These are phyloP conservation scores for Cataglyphis rosenhaueri DNA, from an alignment of 2,888 invertebrate genomes.

Conservation along the genomic window DNA sequence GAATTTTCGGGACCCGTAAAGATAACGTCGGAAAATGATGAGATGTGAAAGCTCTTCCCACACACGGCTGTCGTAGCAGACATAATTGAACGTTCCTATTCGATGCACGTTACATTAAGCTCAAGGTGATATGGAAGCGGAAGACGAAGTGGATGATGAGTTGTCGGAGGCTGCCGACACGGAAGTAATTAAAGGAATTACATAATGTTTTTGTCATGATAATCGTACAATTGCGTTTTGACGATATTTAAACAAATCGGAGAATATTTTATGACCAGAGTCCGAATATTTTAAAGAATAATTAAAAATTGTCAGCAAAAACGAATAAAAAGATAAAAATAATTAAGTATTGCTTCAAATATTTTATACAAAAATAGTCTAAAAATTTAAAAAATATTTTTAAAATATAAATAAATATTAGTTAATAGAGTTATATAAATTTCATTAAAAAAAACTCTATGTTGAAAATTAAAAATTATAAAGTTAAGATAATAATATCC, in stretches of 20 bases:
- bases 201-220: conserved; percentile 34
- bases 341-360: not conserved
- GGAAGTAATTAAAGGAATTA: conserved; percentile 72
- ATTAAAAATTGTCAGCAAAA: not conserved
- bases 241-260: not conserved
- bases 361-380: not conserved
- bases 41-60: conserved; percentile 33
- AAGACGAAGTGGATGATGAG: conserved; percentile 84
- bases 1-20: conserved; percentile 31
- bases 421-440: not conserved
- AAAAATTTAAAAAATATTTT: not conserved
- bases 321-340: not conserved
- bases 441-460: not conserved
- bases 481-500: not conserved
- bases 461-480: not conserved
- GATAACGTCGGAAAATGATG: conserved; percentile 47
- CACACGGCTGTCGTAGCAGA: conserved; percentile 6
- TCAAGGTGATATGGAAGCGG: conserved; percentile 84
- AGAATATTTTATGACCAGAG: not conserved
- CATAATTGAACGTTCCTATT: conserved; percentile 48
- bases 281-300: conserved; percentile 15
- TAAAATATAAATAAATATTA: not conserved
- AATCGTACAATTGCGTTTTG: not conserved
- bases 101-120: conserved; percentile 66
- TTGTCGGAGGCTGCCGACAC: conserved; percentile 78